Evolutionary conservation across 1,140 invertebrate species (phyloP).

Genomic region (Drosophila murphyi): DNA sequence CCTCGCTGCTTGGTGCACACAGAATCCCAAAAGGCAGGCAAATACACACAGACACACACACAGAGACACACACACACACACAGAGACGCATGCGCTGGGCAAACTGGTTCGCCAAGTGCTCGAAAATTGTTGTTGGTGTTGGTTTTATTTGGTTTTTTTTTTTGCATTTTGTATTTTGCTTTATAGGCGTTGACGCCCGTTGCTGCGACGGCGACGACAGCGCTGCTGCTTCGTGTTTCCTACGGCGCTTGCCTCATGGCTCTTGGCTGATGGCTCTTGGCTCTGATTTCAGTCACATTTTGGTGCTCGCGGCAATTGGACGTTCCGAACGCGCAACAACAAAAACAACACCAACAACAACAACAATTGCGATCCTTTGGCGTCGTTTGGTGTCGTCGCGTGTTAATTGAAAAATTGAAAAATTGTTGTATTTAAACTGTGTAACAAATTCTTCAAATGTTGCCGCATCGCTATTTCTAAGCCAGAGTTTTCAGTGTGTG

Average conservation of each 20-base stretch:
- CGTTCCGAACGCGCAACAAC: constrained; percentile 40
- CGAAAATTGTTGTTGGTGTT: constrained; percentile 29
- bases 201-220: constrained; percentile 25
- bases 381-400: constrained; percentile 42
- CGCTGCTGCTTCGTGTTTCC: constrained; percentile 47
- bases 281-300: constrained; percentile 79
- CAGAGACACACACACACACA: constrained; percentile 29
- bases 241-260: constrained; percentile 53
- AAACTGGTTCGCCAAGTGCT: constrained; percentile 76
- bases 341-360: constrained; percentile 17
- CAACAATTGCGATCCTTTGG: constrained; percentile 43
- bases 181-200: constrained; percentile 61
- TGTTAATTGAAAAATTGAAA: constrained; percentile 47
- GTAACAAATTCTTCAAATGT: not conserved
- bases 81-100: constrained; percentile 42
- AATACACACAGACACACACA: constrained; percentile 17
- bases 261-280: constrained; percentile 42
- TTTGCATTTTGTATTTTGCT: constrained; percentile 1
- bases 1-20: constrained; percentile 35
- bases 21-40: constrained; percentile 74
- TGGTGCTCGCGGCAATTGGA: constrained; percentile 80
- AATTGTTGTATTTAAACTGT: constrained; percentile 1
- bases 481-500: constrained; percentile 31
- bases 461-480: constrained; percentile 3
- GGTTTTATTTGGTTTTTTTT: not conserved